Evolutionary conservation across 2,113 vertebrate species (phyloP).

Genomic region (Etheostoma spectabile): DNA sequence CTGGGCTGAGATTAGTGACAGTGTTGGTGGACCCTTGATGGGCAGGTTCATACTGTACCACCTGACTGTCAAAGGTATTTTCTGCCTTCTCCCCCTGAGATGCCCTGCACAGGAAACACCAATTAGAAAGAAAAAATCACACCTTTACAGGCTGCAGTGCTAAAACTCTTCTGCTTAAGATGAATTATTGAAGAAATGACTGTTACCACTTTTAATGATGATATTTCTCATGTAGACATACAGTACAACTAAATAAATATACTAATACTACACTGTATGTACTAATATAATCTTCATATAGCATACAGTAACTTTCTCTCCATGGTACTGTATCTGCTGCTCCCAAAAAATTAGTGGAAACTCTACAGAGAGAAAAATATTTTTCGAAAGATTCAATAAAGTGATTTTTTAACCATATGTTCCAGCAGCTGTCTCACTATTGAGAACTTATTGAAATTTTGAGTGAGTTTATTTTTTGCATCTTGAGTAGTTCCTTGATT

Average conservation of each 20-base stretch:
- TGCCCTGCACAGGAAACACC: slow-evolving; percentile 76
- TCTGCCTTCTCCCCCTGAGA: slow-evolving; percentile 78
- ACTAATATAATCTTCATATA: no score
- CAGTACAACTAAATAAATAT: no score
- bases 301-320: no score
- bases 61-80: slow-evolving; percentile 42
- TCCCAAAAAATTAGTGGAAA: no score
- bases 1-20: slow-evolving; percentile 87
- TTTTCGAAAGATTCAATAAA: no score
- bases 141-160: not conserved
- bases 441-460: not conserved
- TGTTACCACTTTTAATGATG: not conserved
- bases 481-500: not conserved
- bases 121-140: not conserved
- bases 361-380: no score
- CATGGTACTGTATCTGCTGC: no score
- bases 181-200: not conserved
- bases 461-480: not conserved
- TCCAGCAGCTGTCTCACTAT: no score
- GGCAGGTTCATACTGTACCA: slow-evolving; percentile 82
- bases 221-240: no score
- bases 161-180: not conserved
- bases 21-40: slow-evolving; percentile 87
- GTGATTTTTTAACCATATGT: no score
- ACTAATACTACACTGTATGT: no score